These are phyloP conservation scores for Pyrochroa serraticornis DNA, from an alignment of 2,888 invertebrate species.

Conservation along the genomic window DNA sequence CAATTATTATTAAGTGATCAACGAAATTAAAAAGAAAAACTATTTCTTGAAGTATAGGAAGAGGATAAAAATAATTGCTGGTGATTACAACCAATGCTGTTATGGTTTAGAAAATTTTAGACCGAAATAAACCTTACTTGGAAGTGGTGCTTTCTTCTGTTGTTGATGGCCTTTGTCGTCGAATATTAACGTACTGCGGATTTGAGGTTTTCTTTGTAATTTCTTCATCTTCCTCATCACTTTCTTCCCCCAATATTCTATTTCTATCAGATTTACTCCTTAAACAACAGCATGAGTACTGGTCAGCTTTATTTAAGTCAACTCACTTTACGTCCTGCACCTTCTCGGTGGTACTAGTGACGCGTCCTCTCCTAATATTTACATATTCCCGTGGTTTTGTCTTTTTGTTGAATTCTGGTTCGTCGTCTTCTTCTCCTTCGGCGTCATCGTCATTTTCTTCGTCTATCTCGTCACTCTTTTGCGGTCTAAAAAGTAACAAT, in stretches of 20 bases:
- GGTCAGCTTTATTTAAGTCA: background rate
- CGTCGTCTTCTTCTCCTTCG: conserved; percentile 40
- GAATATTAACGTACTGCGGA: conserved; percentile 74
- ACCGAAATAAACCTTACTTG: conserved; percentile 56
- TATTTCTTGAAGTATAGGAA: too few relatives aligned
- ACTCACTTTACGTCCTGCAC: conserved; percentile 15
- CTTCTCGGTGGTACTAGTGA: conserved; percentile 54
- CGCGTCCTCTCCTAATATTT: conserved; percentile 68
- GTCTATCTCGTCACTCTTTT: conserved; percentile 34
- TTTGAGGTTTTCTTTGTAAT: conserved; percentile 46
- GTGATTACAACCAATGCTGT: too few relatives aligned
- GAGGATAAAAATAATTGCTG: too few relatives aligned
- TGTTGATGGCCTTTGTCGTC: conserved; percentile 66
- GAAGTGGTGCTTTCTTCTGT: conserved; percentile 58
- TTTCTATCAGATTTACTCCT: conserved; percentile 39
- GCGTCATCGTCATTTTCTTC: conserved; percentile 44
- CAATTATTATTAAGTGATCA: too few relatives aligned
- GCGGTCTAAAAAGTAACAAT: conserved; percentile 32
- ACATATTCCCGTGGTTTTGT: conserved; percentile 66
- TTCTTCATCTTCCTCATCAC: conserved; percentile 36
- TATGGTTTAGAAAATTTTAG: too few relatives aligned
- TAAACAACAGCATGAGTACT: conserved; percentile 6
- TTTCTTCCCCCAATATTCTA: conserved; percentile 44
- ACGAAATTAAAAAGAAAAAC: too few relatives aligned
- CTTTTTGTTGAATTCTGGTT: conserved; percentile 51